phyloP scores from a whole-genome alignment of 2,888 invertebrate genomes.

The Athalia rosae region DNA sequence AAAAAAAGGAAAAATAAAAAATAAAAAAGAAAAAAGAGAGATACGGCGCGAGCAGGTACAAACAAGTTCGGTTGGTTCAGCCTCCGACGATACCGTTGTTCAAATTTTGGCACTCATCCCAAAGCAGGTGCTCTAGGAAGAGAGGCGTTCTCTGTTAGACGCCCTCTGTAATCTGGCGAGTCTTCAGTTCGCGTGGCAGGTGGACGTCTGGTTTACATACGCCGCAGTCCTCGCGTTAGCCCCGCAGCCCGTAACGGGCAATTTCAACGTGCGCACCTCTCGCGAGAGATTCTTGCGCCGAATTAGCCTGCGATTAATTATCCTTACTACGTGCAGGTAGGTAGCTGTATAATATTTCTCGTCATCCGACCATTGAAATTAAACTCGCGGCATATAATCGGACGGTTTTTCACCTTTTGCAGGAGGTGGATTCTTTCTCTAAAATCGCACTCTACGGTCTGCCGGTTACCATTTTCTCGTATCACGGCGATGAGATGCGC shows the following conservation, averaged over 20 bases:
- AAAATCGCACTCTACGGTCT: constrained; percentile 30
- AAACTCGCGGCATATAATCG: not conserved
- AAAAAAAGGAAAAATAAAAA: too few relatives aligned
- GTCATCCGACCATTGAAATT: constrained; percentile 8
- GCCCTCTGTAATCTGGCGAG: constrained; percentile 21
- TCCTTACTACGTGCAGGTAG: constrained; percentile 15
- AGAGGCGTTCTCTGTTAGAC: constrained; percentile 27
- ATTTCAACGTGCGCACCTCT: constrained; percentile 6
- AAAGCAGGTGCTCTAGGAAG: constrained; percentile 27
- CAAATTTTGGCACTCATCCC: constrained; percentile 43
- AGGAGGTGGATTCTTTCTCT: constrained; percentile 29
- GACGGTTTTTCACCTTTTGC: constrained; percentile 24
- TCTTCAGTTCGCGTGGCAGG: constrained; percentile 34
- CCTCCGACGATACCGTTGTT: constrained; percentile 34
- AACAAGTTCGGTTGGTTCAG: constrained; percentile 17
- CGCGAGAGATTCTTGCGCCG: not conserved
- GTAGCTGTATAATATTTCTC: not conserved
- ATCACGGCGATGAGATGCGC: constrained; percentile 3
- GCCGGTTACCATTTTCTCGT: constrained; percentile 34
- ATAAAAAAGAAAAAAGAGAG: too few relatives aligned
- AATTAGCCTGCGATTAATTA: constrained; percentile 33
- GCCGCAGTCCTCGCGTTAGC: constrained; percentile 11
- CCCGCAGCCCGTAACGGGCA: not conserved
- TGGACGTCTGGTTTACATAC: constrained; percentile 37
- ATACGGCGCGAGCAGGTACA: constrained; percentile 16